phyloP scores from a whole-genome alignment of 1,140 invertebrate genomes.

The Planococcus citri region DNA sequence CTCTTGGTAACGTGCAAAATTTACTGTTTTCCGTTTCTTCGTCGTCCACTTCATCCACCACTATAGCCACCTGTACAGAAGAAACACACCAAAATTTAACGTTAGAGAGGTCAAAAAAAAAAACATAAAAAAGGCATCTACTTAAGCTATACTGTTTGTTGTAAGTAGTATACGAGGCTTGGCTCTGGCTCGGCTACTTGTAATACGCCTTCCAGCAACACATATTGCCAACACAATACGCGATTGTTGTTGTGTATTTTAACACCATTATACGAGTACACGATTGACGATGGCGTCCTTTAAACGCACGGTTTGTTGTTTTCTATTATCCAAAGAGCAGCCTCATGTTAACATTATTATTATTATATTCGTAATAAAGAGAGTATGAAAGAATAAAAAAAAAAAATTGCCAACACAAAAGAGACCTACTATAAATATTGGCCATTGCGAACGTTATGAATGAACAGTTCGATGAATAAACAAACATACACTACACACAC shows the following conservation, averaged over 20 bases:
- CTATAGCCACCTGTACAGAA: not conserved
- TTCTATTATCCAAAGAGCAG: not conserved
- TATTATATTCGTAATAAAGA: not conserved
- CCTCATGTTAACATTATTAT: not conserved
- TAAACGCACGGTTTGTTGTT: not conserved
- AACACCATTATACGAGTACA: too few species aligned
- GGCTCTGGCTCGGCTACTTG: too few species aligned
- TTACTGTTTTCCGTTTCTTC: slow-evolving; percentile 38
- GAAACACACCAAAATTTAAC: not conserved
- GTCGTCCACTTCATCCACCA: slow-evolving; percentile 29
- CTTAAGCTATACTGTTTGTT: too few species aligned
- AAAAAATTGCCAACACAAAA: not conserved
- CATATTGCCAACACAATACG: too few species aligned
- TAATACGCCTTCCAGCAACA: too few species aligned
- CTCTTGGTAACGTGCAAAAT: slow-evolving; percentile 40
- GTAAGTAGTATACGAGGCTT: too few species aligned
- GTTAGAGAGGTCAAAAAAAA: too few species aligned
- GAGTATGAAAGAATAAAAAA: not conserved
- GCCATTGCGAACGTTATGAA: not conserved
- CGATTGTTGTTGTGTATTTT: too few species aligned
- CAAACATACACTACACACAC: not conserved
- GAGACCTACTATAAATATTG: not conserved
- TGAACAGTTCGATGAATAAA: not conserved
- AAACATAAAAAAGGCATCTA: too few species aligned
- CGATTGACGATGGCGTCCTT: not conserved